These are phyloP conservation scores for Litocranius walleri DNA, from an alignment of 2,113 vertebrate genomes.

Conservation along the genomic window DNA sequence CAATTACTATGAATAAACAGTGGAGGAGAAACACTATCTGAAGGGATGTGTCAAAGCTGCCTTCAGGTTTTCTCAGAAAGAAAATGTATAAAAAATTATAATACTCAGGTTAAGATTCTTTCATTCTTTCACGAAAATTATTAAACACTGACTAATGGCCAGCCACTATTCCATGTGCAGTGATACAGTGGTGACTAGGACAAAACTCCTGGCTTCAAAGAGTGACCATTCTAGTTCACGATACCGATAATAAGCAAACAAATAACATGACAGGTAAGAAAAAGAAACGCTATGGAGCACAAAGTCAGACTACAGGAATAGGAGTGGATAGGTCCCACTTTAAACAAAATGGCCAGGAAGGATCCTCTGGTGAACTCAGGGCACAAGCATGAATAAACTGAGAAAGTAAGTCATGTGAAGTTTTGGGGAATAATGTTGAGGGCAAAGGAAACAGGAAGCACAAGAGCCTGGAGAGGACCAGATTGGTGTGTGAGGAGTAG, in stretches of 20 bases:
- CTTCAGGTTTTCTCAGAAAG: not conserved
- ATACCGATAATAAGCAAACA: not conserved
- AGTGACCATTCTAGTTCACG: not conserved
- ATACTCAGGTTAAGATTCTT: not conserved
- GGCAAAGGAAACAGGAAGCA: not conserved
- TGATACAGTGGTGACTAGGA: not conserved
- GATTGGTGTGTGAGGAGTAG: too few species aligned
- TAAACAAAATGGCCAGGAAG: not conserved
- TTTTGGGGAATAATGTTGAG: not conserved
- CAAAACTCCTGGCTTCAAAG: not conserved
- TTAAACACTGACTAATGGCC: not conserved
- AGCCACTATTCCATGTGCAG: not conserved
- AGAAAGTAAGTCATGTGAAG: not conserved
- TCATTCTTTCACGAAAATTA: not conserved
- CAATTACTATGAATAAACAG: not conserved
- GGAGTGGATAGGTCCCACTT: not conserved
- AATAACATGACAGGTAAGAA: not conserved
- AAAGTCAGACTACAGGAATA: not conserved
- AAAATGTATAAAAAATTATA: not conserved
- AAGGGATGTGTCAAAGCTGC: not conserved
- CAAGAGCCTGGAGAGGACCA: not conserved
- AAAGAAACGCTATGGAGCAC: not conserved
- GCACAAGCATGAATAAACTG: not conserved
- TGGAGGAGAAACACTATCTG: not conserved
- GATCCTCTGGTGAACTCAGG: not conserved